Evolutionary conservation across 2,888 invertebrate genomes (phyloP).

Genomic region (Macrosoma leucophasiata): DNA sequence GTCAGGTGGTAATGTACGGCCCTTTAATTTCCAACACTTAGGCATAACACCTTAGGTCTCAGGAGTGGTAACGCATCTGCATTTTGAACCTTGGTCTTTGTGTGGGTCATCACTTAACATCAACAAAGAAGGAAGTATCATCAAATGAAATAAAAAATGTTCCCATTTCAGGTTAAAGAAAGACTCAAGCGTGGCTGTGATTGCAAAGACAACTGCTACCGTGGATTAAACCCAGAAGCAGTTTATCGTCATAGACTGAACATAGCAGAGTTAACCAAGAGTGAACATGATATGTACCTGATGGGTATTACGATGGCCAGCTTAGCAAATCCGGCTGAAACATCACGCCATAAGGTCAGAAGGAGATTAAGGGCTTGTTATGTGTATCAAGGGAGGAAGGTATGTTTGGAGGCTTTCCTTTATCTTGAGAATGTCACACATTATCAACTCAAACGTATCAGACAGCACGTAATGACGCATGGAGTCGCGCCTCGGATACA

Average conservation of each 20-base stretch:
- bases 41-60: no score
- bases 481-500: conserved; percentile 86
- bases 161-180: conserved; percentile 77
- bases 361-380: conserved; percentile 84
- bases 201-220: conserved; percentile 86
- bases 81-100: no score
- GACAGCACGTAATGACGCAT: conserved; percentile 86
- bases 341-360: conserved; percentile 82
- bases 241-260: conserved; percentile 85
- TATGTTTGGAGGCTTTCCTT: conserved; percentile 85
- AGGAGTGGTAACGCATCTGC: no score
- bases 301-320: conserved; percentile 92
- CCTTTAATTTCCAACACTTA: no score
- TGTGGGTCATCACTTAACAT: no score
- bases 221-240: conserved; percentile 83
- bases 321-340: conserved; percentile 83
- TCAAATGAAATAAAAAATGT: no score
- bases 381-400: conserved; percentile 85
- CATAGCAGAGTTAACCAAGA: conserved; percentile 86
- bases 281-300: conserved; percentile 89
- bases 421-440: conserved; percentile 88
- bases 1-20: no score
- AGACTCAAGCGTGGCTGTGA: conserved; percentile 84
- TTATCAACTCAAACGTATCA: conserved; percentile 84
- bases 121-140: no score